These are phyloP conservation scores for Nematolebias whitei DNA, from an alignment of 2,113 vertebrate genomes.

Conservation along the genomic window DNA sequence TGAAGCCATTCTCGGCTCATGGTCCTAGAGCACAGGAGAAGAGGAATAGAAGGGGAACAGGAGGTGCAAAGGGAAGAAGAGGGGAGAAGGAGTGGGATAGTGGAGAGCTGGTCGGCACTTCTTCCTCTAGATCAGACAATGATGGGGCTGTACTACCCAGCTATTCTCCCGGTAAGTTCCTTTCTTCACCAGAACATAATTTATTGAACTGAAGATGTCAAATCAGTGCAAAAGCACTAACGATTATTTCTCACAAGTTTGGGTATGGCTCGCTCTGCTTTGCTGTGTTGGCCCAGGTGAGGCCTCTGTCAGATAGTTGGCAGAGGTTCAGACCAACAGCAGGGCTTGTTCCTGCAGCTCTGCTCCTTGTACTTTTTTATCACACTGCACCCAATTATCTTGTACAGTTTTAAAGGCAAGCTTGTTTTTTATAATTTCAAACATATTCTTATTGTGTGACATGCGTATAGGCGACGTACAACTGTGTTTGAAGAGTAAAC, in stretches of 20 bases:
- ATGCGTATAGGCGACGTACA: neutral
- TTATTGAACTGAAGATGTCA: slow-evolving; percentile 7
- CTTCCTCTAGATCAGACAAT: slow-evolving; percentile 71
- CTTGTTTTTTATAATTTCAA: neutral
- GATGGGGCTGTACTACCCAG: slow-evolving; percentile 80
- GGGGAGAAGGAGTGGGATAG: slow-evolving; percentile 40
- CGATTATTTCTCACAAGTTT: neutral
- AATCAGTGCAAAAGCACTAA: neutral
- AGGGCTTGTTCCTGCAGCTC: slow-evolving; percentile 59
- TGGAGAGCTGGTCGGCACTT: slow-evolving; percentile 61
- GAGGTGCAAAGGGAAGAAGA: slow-evolving; percentile 45
- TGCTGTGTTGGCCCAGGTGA: slow-evolving; percentile 62
- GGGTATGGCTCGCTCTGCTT: slow-evolving; percentile 36
- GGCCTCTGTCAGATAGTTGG: slow-evolving; percentile 69
- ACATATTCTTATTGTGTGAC: neutral
- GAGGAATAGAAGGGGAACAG: slow-evolving; percentile 49
- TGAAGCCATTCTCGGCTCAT: slow-evolving; percentile 63
- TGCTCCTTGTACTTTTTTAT: slow-evolving; percentile 46
- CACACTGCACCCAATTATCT: slow-evolving; percentile 15
- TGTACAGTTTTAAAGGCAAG: slow-evolving; percentile 2
- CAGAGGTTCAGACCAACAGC: slow-evolving; percentile 49
- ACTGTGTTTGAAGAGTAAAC: neutral
- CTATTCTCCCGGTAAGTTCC: slow-evolving; percentile 74
- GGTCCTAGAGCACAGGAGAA: slow-evolving; percentile 63
- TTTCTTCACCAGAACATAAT: slow-evolving; percentile 6